Evolutionary conservation across 2,888 invertebrate species (phyloP).

Genomic region (Drosophila falleni): DNA sequence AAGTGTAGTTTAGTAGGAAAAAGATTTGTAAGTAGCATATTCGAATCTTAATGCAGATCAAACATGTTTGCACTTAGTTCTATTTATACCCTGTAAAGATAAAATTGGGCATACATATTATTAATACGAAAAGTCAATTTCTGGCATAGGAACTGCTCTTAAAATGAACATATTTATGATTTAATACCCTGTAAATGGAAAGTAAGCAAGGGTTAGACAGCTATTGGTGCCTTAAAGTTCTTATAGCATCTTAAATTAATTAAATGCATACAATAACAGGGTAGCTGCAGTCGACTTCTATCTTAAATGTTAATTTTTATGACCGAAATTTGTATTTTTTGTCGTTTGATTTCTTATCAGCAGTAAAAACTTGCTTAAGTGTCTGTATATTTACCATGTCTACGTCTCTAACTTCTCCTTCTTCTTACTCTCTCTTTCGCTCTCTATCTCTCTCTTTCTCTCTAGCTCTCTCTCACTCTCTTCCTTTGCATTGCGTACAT

Average conservation of each 20-base stretch:
- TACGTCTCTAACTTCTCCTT: slow-evolving; percentile 1
- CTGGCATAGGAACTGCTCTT: too few species aligned
- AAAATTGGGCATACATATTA: too few species aligned
- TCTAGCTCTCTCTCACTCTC: background rate
- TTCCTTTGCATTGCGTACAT: slow-evolving; percentile 38
- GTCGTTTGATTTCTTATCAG: slow-evolving; percentile 37
- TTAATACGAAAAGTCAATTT: too few species aligned
- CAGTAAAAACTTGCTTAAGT: slow-evolving; percentile 20
- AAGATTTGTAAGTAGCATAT: background rate
- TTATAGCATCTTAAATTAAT: background rate
- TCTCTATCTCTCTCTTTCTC: background rate
- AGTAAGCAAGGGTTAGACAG: background rate
- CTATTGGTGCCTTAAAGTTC: background rate
- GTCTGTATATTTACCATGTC: slow-evolving; percentile 29
- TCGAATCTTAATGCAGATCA: background rate
- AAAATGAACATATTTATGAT: background rate
- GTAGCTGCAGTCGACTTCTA: background rate
- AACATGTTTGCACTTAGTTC: background rate
- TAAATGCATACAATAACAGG: background rate
- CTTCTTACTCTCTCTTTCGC: background rate
- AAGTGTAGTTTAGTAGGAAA: background rate
- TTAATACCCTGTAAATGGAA: background rate
- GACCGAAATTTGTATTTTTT: background rate
- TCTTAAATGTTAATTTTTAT: background rate
- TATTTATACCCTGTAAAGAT: background rate